Percentiles rank a stretch among this genome's conserved stretches.
Conservation (phyloP, 2,113 vertebrate genomes). For the Verasper variegatus region DNA sequence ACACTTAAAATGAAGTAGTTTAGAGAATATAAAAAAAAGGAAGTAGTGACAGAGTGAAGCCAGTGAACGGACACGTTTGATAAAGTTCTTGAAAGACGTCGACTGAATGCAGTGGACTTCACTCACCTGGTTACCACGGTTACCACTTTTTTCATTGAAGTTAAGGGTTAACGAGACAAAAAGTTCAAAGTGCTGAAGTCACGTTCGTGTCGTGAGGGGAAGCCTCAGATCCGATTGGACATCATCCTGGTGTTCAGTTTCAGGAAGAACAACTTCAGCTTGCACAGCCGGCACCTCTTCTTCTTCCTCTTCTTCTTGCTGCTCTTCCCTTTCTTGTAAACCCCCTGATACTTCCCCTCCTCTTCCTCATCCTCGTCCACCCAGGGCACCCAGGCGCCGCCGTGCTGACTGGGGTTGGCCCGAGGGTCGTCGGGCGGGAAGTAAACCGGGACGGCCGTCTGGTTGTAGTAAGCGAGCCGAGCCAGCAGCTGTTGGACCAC, state of each 20-base stretch:
- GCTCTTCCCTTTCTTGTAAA: slow-evolving; percentile 74
- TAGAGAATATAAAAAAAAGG: neutral
- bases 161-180: neutral
- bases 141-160: neutral
- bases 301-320: slow-evolving; percentile 78
- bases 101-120: neutral
- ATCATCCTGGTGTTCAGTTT: slow-evolving; percentile 92
- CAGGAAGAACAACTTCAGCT: slow-evolving; percentile 90
- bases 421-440: slow-evolving; percentile 92
- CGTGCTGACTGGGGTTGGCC: slow-evolving; percentile 87
- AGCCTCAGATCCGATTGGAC: slow-evolving; percentile 88
- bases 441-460: slow-evolving; percentile 88
- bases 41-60: neutral
- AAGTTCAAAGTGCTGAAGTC: neutral
- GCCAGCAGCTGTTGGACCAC: slow-evolving; percentile 87
- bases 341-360: slow-evolving; percentile 70
- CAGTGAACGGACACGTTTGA: slow-evolving; percentile 12
- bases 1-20: too few species aligned
- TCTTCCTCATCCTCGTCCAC: slow-evolving; percentile 80
- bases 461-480: slow-evolving; percentile 89
- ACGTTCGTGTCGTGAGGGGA: neutral
- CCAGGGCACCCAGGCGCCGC: slow-evolving; percentile 93
- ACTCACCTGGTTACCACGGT: too few species aligned
- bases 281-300: slow-evolving; percentile 87
- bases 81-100: too few species aligned